Percentiles rank a stretch among this genome's conserved stretches.
Conservation (phyloP, 2,888 invertebrate genomes). For the Artemia sp. region DNA sequence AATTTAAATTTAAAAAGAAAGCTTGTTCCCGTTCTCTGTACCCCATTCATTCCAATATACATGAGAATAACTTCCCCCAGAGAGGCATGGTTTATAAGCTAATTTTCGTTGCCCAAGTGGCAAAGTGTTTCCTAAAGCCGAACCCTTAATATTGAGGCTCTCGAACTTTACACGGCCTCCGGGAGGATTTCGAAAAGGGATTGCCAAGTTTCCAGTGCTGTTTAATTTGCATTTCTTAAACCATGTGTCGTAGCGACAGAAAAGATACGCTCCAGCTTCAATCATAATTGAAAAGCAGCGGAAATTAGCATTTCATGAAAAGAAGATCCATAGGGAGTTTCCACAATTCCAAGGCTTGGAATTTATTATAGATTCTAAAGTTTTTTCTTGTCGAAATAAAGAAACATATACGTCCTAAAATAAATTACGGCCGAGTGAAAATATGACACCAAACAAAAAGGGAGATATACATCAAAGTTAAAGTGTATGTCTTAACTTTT, state of each 20-base stretch:
- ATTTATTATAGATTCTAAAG: conserved; percentile 6
- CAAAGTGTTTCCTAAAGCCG: conserved; percentile 1
- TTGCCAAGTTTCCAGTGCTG: conserved; percentile 7
- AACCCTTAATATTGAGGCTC: conserved; percentile 5
- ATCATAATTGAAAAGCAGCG: conserved; percentile 13
- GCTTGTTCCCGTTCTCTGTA: background rate
- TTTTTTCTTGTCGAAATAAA: no score
- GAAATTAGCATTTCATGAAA: conserved; percentile 15
- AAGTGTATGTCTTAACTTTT: no score
- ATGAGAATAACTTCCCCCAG: conserved; percentile 2
- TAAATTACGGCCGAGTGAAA: no score
- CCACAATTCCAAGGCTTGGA: background rate
- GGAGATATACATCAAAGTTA: no score
- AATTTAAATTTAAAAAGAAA: conserved; percentile 10
- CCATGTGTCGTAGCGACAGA: conserved; percentile 12
- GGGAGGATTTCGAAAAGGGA: conserved; percentile 15
- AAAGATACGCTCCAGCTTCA: conserved; percentile 9
- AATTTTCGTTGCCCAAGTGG: conserved; percentile 13
- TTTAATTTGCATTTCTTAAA: conserved; percentile 1
- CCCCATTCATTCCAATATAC: conserved; percentile 12
- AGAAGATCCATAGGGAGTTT: background rate
- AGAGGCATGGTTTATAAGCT: conserved; percentile 11
- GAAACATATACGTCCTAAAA: no score
- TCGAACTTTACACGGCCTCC: conserved; percentile 12
- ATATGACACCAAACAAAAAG: no score